Percentiles rank a stretch among this genome's conserved stretches.
These are phyloP conservation scores for Drosophila obscura DNA, from an alignment of 1,140 invertebrate species.

Conservation along the genomic window DNA sequence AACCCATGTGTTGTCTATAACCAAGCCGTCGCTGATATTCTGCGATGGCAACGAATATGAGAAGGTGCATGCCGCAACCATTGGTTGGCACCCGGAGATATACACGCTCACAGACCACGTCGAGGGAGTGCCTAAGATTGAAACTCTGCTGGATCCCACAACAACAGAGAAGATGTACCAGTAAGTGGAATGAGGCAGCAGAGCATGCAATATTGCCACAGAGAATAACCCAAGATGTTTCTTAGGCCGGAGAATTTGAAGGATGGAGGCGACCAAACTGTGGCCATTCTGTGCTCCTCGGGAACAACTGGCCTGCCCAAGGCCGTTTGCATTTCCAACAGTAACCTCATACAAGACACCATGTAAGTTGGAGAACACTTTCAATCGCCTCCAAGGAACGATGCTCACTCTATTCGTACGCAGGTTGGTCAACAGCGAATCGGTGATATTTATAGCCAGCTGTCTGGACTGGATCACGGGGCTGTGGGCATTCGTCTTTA, in stretches of 20 bases:
- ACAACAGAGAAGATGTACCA: constrained; percentile 61
- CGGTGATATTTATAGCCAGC: constrained; percentile 61
- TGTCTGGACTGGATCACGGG: constrained; percentile 77
- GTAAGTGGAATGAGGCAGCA: constrained; percentile 36
- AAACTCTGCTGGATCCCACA: constrained; percentile 61
- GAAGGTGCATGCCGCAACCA: constrained; percentile 59
- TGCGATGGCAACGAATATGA: constrained; percentile 68
- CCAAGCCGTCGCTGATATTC: constrained; percentile 69
- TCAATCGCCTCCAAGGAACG: background rate
- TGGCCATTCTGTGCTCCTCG: constrained; percentile 85
- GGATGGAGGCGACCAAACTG: constrained; percentile 63
- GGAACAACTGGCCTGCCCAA: constrained; percentile 92
- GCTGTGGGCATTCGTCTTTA: constrained; percentile 53
- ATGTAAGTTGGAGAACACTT: constrained; percentile 29
- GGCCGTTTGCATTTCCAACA: constrained; percentile 90
- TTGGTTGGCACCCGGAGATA: constrained; percentile 63
- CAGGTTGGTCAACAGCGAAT: constrained; percentile 60
- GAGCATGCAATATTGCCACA: no score
- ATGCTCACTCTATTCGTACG: background rate
- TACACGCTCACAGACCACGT: constrained; percentile 58
- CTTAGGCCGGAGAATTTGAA: constrained; percentile 59
- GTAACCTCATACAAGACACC: constrained; percentile 54
- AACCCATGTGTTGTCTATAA: constrained; percentile 60
- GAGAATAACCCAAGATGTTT: background rate
- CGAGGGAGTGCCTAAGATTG: constrained; percentile 58